Conservation (phyloP, 2,797 vertebrate species). For the Coregonus ussuriensis region DNA sequence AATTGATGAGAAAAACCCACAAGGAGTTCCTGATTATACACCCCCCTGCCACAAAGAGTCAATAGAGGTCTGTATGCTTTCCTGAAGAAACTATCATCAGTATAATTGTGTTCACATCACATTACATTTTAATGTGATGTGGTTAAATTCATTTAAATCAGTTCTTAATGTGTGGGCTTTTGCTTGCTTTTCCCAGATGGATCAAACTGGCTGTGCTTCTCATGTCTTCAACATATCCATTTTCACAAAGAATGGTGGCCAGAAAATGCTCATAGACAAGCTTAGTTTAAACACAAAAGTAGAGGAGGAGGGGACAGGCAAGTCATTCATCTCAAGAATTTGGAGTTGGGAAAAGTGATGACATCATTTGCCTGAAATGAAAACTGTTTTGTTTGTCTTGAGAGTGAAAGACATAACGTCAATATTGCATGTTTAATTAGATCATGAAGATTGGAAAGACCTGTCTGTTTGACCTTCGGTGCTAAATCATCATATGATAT, state of each 20-base stretch:
- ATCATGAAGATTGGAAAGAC: neutral
- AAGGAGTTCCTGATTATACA: accelerated
- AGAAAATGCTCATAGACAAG: neutral
- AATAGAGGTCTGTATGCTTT: slow-evolving; percentile 39
- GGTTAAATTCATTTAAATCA: neutral
- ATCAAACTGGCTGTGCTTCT: slow-evolving; percentile 51
- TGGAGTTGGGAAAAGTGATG: neutral
- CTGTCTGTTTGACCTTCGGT: neutral
- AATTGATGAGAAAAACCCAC: accelerated
- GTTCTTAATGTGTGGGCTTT: neutral
- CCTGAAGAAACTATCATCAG: neutral
- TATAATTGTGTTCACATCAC: neutral
- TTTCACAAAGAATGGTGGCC: slow-evolving; percentile 31
- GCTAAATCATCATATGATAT: neutral
- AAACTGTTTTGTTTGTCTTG: neutral
- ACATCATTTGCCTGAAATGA: neutral
- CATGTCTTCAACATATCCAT: slow-evolving; percentile 40
- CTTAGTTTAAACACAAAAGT: slow-evolving; percentile 31
- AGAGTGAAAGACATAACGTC: neutral
- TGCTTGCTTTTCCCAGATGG: slow-evolving; percentile 28
- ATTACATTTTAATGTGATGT: neutral
- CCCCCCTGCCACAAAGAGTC: slow-evolving; percentile 36
- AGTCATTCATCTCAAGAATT: neutral
- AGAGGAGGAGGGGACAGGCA: slow-evolving; percentile 68
- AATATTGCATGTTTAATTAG: neutral